phyloP scores from a whole-genome alignment of 2,888 invertebrate genomes.

The Drosophila paranaensis region DNA sequence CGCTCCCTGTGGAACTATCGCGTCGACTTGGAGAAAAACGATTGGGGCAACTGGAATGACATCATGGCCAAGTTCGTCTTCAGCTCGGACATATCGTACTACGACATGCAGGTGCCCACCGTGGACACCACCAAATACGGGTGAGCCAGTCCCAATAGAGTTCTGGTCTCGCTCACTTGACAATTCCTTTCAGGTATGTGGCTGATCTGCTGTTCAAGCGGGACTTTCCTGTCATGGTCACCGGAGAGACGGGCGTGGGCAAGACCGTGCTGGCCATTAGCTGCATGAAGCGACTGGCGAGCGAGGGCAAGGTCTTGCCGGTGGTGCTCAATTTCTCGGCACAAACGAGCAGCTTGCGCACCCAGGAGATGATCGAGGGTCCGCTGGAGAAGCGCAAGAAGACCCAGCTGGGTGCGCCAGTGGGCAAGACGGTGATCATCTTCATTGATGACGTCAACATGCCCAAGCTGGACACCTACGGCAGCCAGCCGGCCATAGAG shows the following conservation, averaged over 20 bases:
- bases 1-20: conserved; percentile 91
- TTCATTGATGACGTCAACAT: conserved; percentile 97
- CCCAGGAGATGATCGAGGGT: conserved; percentile 92
- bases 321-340: conserved; percentile 95
- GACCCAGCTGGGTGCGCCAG: conserved; percentile 92
- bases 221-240: conserved; percentile 92
- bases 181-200: conserved; percentile 69
- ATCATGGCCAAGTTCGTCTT: conserved; percentile 91
- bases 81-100: conserved; percentile 90
- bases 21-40: conserved; percentile 89
- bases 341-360: conserved; percentile 93
- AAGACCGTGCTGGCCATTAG: conserved; percentile 94
- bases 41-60: conserved; percentile 91
- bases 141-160: conserved; percentile 73
- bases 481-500: conserved; percentile 96
- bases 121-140: conserved; percentile 95
- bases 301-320: conserved; percentile 88
- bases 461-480: conserved; percentile 94
- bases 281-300: conserved; percentile 88
- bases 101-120: conserved; percentile 95
- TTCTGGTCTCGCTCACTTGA: too few species aligned
- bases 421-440: conserved; percentile 92
- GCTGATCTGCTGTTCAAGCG: conserved; percentile 89
- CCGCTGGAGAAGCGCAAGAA: conserved; percentile 93
- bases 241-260: conserved; percentile 96